Evolutionary conservation across 2,797 vertebrate species (phyloP).

Genomic region (Acipenser oxyrinchus): DNA sequence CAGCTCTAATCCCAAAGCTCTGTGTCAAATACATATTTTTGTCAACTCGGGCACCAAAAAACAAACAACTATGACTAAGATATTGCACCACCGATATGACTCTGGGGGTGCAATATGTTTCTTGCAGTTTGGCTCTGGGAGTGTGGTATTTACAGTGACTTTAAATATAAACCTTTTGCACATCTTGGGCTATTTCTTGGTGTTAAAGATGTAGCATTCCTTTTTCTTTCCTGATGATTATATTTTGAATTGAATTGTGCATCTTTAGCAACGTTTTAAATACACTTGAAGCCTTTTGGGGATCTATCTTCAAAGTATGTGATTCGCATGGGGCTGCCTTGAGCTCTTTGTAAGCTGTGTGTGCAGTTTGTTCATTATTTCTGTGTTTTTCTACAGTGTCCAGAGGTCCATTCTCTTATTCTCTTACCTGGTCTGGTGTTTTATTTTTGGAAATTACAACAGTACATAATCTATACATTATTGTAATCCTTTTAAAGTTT

Average conservation of each 20-base stretch:
- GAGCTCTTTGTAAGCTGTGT: slow-evolving; percentile 42
- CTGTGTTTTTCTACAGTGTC: background rate
- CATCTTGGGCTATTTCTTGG: slow-evolving; percentile 8
- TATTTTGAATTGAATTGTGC: slow-evolving; percentile 12
- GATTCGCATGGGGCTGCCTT: slow-evolving; percentile 51
- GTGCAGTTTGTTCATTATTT: background rate
- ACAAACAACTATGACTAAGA: too few relatives aligned
- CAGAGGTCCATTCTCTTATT: slow-evolving; percentile 8
- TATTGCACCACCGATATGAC: too few relatives aligned
- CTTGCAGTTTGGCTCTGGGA: too few relatives aligned
- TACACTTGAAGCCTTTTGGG: slow-evolving; percentile 51
- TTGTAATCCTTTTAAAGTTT: too few relatives aligned
- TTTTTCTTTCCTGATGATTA: slow-evolving; percentile 14
- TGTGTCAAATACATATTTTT: too few relatives aligned
- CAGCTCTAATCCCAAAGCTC: too few relatives aligned
- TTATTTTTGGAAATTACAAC: slow-evolving; percentile 3
- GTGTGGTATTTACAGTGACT: too few relatives aligned
- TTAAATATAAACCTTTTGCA: slow-evolving; percentile 7
- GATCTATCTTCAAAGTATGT: slow-evolving; percentile 38
- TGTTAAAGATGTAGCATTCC: slow-evolving; percentile 41
- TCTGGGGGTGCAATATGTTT: too few relatives aligned
- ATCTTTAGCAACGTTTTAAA: slow-evolving; percentile 33
- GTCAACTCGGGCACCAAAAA: too few relatives aligned
- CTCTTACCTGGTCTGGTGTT: slow-evolving; percentile 15
- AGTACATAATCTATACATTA: too few relatives aligned